Percentiles rank a stretch among this genome's conserved stretches.
Evolutionary conservation across 2,113 vertebrate species (phyloP).

Genomic region (Eudorcas thomsonii): DNA sequence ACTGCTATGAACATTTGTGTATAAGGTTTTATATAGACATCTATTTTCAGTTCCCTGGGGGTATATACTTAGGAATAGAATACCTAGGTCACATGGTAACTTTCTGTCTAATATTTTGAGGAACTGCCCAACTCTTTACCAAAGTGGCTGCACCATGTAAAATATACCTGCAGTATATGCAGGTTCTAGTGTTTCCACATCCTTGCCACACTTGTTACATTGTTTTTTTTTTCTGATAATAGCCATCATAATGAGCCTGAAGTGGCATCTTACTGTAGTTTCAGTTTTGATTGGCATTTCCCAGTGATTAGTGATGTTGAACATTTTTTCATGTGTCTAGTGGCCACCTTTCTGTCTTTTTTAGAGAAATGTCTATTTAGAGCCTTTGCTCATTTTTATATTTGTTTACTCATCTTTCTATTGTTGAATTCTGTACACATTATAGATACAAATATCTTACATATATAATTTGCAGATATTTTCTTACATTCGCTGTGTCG

Average conservation of each 20-base stretch:
- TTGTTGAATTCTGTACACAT: neutral
- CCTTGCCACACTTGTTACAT: neutral
- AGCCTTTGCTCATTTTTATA: neutral
- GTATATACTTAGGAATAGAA: neutral
- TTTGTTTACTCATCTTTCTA: neutral
- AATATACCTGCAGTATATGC: neutral
- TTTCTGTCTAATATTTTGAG: neutral
- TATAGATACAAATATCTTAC: neutral
- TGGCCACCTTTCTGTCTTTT: neutral
- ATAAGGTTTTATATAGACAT: neutral
- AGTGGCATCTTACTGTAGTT: neutral
- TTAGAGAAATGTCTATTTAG: neutral
- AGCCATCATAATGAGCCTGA: neutral
- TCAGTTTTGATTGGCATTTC: neutral
- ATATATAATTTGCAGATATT: neutral
- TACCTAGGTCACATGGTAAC: neutral
- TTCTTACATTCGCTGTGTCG: neutral
- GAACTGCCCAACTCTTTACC: neutral
- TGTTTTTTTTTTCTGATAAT: neutral
- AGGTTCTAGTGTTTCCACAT: neutral
- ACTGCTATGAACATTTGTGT: neutral
- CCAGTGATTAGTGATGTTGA: neutral
- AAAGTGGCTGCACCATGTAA: neutral
- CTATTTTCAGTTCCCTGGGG: neutral
- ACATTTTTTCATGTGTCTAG: neutral